Evolutionary conservation across 2,888 invertebrate genomes (phyloP).

Genomic region (Drosophila sordidula): DNA sequence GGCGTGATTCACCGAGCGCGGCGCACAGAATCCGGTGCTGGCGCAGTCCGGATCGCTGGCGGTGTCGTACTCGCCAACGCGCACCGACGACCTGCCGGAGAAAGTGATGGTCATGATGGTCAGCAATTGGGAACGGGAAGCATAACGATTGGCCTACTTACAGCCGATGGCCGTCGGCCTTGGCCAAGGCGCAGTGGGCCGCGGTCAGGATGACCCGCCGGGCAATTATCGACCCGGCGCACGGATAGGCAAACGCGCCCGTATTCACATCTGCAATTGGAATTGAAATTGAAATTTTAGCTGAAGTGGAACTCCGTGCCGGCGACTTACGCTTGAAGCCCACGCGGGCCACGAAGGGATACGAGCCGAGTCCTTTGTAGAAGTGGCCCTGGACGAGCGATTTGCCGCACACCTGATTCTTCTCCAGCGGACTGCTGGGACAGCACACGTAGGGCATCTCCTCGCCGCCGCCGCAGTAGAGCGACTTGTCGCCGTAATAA

Average conservation of each 20-base stretch:
- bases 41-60: conserved; percentile 91
- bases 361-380: conserved; percentile 89
- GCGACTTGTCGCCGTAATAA: conserved; percentile 84
- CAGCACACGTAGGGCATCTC: conserved; percentile 85
- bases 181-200: conserved; percentile 92
- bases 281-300: too few species aligned
- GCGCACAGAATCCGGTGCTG: conserved; percentile 89
- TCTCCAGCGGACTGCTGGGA: conserved; percentile 83
- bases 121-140: too few species aligned
- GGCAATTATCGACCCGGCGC: conserved; percentile 90
- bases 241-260: conserved; percentile 90
- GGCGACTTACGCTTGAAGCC: conserved; percentile 93
- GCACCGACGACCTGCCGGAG: conserved; percentile 88
- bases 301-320: too few species aligned
- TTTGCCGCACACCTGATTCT: conserved; percentile 87
- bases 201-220: conserved; percentile 89
- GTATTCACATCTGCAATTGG: conserved; percentile 88
- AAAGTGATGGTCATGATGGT: conserved; percentile 8
- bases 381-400: conserved; percentile 88
- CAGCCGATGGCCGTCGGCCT: conserved; percentile 91
- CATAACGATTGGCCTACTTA: conserved; percentile 86
- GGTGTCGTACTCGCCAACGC: conserved; percentile 91
- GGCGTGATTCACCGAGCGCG: conserved; percentile 89
- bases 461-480: conserved; percentile 84
- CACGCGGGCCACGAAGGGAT: conserved; percentile 91